These are phyloP conservation scores for Hoplostethus mediterraneus DNA, from an alignment of 2,797 vertebrate species.

Conservation along the genomic window DNA sequence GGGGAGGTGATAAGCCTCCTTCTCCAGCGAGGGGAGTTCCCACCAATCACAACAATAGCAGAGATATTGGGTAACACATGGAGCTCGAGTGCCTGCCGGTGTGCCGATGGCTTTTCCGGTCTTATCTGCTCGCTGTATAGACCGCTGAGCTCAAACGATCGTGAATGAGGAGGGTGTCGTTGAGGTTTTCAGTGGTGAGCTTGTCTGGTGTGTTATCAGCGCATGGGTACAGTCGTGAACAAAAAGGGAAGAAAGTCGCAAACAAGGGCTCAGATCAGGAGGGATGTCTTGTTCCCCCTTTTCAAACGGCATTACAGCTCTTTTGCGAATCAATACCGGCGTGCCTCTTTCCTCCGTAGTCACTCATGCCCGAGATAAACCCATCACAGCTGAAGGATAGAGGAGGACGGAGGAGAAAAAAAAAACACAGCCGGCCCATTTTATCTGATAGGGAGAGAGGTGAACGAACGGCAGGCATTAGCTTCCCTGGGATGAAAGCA, in stretches of 20 bases:
- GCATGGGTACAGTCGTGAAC: conserved; percentile 12
- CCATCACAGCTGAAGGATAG: conserved; percentile 71
- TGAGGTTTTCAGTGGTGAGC: conserved; percentile 15
- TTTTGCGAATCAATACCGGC: conserved; percentile 81
- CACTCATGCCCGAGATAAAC: conserved; percentile 73
- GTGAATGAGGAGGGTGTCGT: conserved; percentile 18
- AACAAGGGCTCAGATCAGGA: conserved; percentile 20
- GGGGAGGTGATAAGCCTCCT: conserved; percentile 64
- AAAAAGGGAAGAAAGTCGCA: conserved; percentile 50
- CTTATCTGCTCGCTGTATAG: conserved; percentile 23
- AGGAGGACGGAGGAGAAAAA: conserved; percentile 22
- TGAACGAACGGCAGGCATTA: conserved; percentile 75
- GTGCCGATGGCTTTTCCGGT: conserved; percentile 11
- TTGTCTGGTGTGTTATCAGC: conserved; percentile 34
- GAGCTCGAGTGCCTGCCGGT: conserved; percentile 25
- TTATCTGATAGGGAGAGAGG: conserved; percentile 74
- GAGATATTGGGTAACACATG: conserved; percentile 42
- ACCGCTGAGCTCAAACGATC: conserved; percentile 14
- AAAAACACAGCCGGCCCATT: conserved; percentile 67
- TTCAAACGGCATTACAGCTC: conserved; percentile 78
- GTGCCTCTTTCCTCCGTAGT: conserved; percentile 63
- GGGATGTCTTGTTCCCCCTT: conserved; percentile 46
- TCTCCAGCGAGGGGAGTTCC: conserved; percentile 53
- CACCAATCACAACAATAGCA: conserved; percentile 45
- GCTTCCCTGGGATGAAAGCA: conserved; percentile 80